Evolutionary conservation across 2,113 vertebrate species (phyloP).

Genomic region (Vidua macroura): DNA sequence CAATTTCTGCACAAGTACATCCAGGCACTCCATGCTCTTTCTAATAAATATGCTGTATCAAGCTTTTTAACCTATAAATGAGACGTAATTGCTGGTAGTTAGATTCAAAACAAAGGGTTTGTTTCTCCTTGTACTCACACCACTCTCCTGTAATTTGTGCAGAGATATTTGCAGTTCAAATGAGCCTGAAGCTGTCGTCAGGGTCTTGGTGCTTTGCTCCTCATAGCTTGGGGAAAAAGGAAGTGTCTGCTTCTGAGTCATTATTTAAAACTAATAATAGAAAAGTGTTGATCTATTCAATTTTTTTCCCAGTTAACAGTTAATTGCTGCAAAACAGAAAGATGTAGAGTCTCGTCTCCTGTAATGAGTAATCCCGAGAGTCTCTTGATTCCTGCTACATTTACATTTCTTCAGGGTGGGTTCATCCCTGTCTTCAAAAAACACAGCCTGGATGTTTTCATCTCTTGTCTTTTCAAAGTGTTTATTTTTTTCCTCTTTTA

Average conservation of each 20-base stretch:
- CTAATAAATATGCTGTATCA: neutral
- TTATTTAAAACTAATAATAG: constrained; percentile 64
- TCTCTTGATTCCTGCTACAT: constrained; percentile 16
- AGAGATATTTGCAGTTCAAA: constrained; percentile 16
- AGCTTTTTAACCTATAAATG: constrained; percentile 8
- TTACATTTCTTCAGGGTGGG: constrained; percentile 48
- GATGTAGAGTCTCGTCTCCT: constrained; percentile 8
- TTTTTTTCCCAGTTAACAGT: constrained; percentile 14
- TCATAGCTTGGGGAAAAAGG: constrained; percentile 18
- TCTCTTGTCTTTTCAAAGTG: constrained; percentile 7
- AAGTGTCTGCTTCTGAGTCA: constrained; percentile 47
- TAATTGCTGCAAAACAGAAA: constrained; percentile 60
- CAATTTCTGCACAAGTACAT: neutral
- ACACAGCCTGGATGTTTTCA: neutral
- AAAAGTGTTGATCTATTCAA: constrained; percentile 38
- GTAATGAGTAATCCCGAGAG: constrained; percentile 41
- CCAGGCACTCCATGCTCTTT: neutral
- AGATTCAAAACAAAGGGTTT: neutral
- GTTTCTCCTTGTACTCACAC: neutral
- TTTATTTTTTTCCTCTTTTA: constrained; percentile 9
- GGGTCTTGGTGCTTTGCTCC: neutral
- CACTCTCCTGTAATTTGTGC: neutral
- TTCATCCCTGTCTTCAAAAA: neutral
- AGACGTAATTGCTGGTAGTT: constrained; percentile 1
- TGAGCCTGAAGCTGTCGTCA: neutral